These are phyloP conservation scores for Xerus rutilus DNA, from an alignment of 2,797 vertebrate species.

Conservation along the genomic window DNA sequence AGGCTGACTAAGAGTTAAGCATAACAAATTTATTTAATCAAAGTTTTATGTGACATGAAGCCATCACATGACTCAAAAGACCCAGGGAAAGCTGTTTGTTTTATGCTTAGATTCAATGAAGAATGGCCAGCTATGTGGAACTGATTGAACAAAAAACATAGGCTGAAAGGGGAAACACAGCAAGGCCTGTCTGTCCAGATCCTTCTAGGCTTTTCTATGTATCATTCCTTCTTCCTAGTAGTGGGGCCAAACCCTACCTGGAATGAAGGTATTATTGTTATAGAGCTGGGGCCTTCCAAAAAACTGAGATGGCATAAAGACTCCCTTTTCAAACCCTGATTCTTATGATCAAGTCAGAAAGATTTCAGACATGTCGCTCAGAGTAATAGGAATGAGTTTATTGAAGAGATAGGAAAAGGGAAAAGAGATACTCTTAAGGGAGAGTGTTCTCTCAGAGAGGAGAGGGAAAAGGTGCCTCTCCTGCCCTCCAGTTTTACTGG, in stretches of 20 bases:
- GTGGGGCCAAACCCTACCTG: background rate
- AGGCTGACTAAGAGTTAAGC: background rate
- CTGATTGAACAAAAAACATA: background rate
- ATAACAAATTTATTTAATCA: background rate
- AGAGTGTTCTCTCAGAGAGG: no score
- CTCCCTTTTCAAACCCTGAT: no score
- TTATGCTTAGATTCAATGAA: background rate
- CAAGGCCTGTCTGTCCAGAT: background rate
- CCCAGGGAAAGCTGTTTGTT: background rate
- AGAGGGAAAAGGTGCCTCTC: no score
- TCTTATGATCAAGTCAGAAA: no score
- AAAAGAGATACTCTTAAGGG: no score
- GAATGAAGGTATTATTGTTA: background rate
- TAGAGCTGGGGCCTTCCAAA: no score
- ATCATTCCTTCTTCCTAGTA: background rate
- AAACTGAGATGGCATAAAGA: no score
- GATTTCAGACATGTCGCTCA: no score
- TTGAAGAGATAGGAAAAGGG: no score
- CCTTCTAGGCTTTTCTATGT: background rate
- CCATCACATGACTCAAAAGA: background rate
- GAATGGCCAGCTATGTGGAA: background rate
- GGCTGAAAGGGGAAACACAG: background rate
- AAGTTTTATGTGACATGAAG: background rate
- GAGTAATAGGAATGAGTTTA: no score
- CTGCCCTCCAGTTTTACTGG: no score